Evolutionary conservation across 2,888 invertebrate genomes (phyloP), one percentile per base, ranked within the genome.

Genomic region (Acanthacorydalis orientalis): DNA sequence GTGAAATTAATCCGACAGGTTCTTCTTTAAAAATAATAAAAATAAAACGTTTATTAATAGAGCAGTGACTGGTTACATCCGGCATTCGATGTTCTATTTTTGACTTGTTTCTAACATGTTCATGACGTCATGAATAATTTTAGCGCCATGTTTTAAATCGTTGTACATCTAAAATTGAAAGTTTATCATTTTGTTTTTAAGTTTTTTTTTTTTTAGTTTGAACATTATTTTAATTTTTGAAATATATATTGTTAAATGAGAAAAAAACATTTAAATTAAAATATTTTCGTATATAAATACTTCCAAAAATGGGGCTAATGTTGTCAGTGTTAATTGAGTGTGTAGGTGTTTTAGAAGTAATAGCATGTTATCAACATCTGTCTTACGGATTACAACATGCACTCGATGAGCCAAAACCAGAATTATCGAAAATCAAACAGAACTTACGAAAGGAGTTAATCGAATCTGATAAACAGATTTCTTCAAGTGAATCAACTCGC

Each of bases 261-360:
- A n/a, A 38, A 14, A 38, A 38, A 12, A 12, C 8, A 38, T 15
- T 38, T 38, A 38, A 38, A 38, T 38, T 38, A 38, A 14, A 15
- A 12, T 35, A 10, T 8, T 10, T 38, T 38, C 14, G 2, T 15
- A 38, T 9, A 41, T 41, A 41, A 41, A 23, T 15, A 7, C 2
- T 37, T 32, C 51, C 60, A 54, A 64, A 60, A 60, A 80, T 87
- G 79, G 86, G 86, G 60, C 72, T 85, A 55, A 64, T 86, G 57
- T 65, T 87, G 50, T 85, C 87, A 45, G 68, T 83, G 57, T 68
- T 86, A 52, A 75, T 86, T 49, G 74, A 80, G 52, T 85, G 83
- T 64, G 78, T 83, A 52, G 86, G 87, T 51, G 75, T 80, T 31
- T 60, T 80, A 56, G 86, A 87, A 63, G 70, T 80, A 40, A 57